These are phyloP conservation scores for Trematomus loennbergii DNA, from an alignment of 2,113 vertebrate species.

Conservation along the genomic window DNA sequence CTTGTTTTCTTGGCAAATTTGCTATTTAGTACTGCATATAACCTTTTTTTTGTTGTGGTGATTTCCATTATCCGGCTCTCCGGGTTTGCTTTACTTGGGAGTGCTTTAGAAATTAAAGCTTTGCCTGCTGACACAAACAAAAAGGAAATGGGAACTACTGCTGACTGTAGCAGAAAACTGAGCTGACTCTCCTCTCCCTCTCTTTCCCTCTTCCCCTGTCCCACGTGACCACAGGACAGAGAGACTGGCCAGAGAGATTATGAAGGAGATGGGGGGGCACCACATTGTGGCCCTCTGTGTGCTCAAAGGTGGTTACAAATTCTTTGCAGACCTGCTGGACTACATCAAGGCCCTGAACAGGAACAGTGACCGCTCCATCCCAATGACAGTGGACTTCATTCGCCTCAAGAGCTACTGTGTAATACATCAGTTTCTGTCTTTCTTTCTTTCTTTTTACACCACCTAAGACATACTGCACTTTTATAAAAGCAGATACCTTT, in stretches of 20 bases:
- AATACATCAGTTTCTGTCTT: constrained; percentile 65
- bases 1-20: too few species aligned
- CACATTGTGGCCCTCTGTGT: constrained; percentile 98
- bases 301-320: constrained; percentile 98
- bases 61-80: background rate
- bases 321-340: constrained; percentile 98
- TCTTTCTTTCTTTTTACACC: background rate
- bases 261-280: constrained; percentile 98
- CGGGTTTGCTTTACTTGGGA: background rate
- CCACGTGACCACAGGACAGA: constrained; percentile 88
- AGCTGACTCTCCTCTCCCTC: constrained; percentile 29
- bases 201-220: background rate
- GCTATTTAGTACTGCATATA: background rate
- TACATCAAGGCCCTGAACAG: constrained; percentile 99
- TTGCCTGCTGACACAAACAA: constrained; percentile 43
- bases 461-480: background rate
- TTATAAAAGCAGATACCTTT: background rate
- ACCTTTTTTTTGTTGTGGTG: background rate
- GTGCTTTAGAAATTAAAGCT: constrained; percentile 19
- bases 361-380: constrained; percentile 97
- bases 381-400: constrained; percentile 99
- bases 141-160: constrained; percentile 49
- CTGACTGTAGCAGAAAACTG: constrained; percentile 60
- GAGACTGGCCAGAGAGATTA: constrained; percentile 95
- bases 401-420: constrained; percentile 99